These are phyloP conservation scores for Hartigia nigra DNA, from an alignment of 2,888 invertebrate species.

Conservation along the genomic window DNA sequence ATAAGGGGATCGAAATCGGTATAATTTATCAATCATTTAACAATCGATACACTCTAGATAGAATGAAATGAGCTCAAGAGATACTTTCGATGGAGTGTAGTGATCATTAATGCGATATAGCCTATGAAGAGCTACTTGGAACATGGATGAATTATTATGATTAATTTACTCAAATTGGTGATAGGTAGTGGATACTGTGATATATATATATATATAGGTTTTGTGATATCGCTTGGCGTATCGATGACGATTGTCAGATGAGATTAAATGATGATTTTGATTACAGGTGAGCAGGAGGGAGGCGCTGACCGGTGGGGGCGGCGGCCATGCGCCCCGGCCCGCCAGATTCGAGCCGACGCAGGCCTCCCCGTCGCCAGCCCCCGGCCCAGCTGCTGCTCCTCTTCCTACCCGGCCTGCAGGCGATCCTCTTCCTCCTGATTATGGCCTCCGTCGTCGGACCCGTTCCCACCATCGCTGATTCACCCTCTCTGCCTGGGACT, in stretches of 20 bases:
- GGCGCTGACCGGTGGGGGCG: constrained; percentile 67
- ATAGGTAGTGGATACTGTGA: not conserved
- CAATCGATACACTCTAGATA: not conserved
- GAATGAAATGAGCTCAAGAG: not conserved
- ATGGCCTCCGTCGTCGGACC: constrained; percentile 27
- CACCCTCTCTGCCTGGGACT: constrained; percentile 24
- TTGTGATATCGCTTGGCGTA: not conserved
- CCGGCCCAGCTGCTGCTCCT: constrained; percentile 56
- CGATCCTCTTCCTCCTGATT: constrained; percentile 23
- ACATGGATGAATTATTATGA: not conserved
- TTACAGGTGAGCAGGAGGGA: constrained; percentile 60
- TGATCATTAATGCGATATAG: not conserved
- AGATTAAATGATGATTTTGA: not conserved
- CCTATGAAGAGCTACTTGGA: not conserved
- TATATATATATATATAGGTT: not conserved
- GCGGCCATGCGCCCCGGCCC: constrained; percentile 74
- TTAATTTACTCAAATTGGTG: too few species aligned
- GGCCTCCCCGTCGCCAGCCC: constrained; percentile 65
- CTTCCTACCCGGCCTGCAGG: constrained; percentile 27
- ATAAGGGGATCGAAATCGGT: not conserved
- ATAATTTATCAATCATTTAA: not conserved
- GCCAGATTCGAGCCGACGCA: constrained; percentile 68
- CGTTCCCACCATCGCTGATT: constrained; percentile 22
- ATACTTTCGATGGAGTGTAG: not conserved
- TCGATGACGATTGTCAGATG: not conserved